Percentiles rank a stretch among this genome's conserved stretches.
phyloP scores from a whole-genome alignment of 1,140 invertebrate species.

The Eurosta solidaginis region DNA sequence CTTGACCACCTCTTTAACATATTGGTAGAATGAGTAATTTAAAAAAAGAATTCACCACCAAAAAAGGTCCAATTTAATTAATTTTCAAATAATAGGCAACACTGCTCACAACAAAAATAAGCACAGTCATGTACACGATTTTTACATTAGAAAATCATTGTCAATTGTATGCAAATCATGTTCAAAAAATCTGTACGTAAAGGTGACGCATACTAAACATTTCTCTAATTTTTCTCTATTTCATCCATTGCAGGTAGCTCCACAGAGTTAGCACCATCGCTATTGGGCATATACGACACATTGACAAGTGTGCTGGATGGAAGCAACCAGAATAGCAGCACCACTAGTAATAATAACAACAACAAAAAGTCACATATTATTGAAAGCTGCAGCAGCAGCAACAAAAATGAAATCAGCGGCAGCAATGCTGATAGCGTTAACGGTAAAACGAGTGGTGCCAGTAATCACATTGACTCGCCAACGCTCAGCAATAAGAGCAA shows the following conservation, averaged over 20 bases:
- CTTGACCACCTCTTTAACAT: no score
- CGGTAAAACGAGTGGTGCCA: neutral
- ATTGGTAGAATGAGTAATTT: no score
- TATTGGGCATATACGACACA: conserved; percentile 65
- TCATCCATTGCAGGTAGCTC: conserved; percentile 64
- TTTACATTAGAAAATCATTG: neutral
- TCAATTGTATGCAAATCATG: neutral
- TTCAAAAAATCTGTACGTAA: neutral
- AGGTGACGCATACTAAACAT: neutral
- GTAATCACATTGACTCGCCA: neutral
- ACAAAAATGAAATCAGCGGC: neutral
- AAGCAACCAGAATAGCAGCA: conserved; percentile 33
- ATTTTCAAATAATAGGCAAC: no score
- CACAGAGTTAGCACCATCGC: conserved; percentile 65
- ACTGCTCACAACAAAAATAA: no score
- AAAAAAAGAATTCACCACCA: no score
- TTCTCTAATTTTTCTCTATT: conserved; percentile 25
- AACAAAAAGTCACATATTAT: conserved; percentile 30
- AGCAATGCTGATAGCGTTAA: neutral
- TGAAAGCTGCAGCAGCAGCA: neutral
- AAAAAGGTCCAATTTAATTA: no score
- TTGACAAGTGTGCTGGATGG: conserved; percentile 47
- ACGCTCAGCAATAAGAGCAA: conserved; percentile 37
- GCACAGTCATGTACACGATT: neutral
- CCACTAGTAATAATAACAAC: conserved; percentile 37